These are phyloP conservation scores for Lanius ludovicianus DNA, from an alignment of 2,113 vertebrate species.

Conservation along the genomic window DNA sequence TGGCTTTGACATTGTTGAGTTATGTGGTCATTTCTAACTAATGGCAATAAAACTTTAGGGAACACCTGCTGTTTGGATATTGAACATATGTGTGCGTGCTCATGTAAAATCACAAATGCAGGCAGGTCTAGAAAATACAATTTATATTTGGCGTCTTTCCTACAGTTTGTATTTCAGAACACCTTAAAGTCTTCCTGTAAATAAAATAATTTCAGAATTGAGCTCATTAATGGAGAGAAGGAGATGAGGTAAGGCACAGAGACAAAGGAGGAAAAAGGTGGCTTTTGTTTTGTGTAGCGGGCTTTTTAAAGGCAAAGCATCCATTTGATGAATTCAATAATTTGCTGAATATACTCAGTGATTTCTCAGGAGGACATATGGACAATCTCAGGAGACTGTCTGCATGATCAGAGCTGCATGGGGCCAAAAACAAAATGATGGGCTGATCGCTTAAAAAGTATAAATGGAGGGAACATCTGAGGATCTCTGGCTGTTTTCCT, in stretches of 20 bases:
- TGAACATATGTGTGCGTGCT: slow-evolving; percentile 41
- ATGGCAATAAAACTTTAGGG: slow-evolving; percentile 34
- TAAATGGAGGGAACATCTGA: slow-evolving; percentile 40
- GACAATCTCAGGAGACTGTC: not conserved
- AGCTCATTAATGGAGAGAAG: not conserved
- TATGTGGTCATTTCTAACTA: slow-evolving; percentile 56
- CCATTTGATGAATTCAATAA: not conserved
- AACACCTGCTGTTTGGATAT: slow-evolving; percentile 44
- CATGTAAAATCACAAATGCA: slow-evolving; percentile 36
- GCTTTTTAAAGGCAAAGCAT: not conserved
- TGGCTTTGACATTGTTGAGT: slow-evolving; percentile 26
- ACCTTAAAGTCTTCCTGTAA: slow-evolving; percentile 30
- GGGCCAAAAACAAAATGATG: not conserved
- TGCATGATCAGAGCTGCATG: not conserved
- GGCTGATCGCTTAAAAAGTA: not conserved
- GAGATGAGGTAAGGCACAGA: not conserved
- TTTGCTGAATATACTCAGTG: not conserved
- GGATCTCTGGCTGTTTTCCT: not conserved
- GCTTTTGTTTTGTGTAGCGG: not conserved
- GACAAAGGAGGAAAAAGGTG: not conserved
- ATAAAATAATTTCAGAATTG: not conserved
- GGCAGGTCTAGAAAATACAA: not conserved
- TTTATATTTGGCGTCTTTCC: slow-evolving; percentile 34
- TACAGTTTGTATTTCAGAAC: not conserved
- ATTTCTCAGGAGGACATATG: slow-evolving; percentile 15